These are phyloP conservation scores for Hirudo medicinalis DNA, from an alignment of 1,140 invertebrate species.

Conservation along the genomic window DNA sequence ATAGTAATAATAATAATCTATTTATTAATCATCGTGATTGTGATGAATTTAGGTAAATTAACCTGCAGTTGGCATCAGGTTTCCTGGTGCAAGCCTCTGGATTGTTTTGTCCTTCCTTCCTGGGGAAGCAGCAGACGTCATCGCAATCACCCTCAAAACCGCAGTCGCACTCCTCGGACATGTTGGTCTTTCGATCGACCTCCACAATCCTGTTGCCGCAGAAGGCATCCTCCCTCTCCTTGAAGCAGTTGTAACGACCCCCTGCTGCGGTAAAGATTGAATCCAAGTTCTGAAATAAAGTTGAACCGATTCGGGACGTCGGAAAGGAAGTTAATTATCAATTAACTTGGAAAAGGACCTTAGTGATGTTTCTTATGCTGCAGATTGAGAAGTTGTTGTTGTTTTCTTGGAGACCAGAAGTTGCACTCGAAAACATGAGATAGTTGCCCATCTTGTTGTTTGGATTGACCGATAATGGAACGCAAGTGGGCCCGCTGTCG, in stretches of 20 bases:
- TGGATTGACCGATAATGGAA: slow-evolving; percentile 52
- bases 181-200: slow-evolving; percentile 46
- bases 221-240: slow-evolving; percentile 78
- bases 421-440: slow-evolving; percentile 51
- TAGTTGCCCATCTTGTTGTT: slow-evolving; percentile 82
- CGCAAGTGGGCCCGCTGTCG: slow-evolving; percentile 72
- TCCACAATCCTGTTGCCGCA: slow-evolving; percentile 99
- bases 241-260: slow-evolving; percentile 87
- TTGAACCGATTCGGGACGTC: not conserved
- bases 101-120: not conserved
- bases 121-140: slow-evolving; percentile 72
- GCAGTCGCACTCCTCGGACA: slow-evolving; percentile 85
- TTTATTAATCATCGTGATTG: no score
- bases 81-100: slow-evolving; percentile 54
- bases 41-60: slow-evolving; percentile 26
- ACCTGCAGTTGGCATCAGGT: slow-evolving; percentile 64
- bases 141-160: slow-evolving; percentile 81
- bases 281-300: slow-evolving; percentile 29
- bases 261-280: slow-evolving; percentile 59
- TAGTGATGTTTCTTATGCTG: slow-evolving; percentile 81
- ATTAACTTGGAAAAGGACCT: not conserved
- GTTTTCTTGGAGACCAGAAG: slow-evolving; percentile 36
- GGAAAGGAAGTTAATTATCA: not conserved
- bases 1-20: no score
- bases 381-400: slow-evolving; percentile 40